Evolutionary conservation across 2,113 vertebrate species (phyloP), one percentile per base, ranked within the genome.

Genomic region (Xyrauchen texanus): DNA sequence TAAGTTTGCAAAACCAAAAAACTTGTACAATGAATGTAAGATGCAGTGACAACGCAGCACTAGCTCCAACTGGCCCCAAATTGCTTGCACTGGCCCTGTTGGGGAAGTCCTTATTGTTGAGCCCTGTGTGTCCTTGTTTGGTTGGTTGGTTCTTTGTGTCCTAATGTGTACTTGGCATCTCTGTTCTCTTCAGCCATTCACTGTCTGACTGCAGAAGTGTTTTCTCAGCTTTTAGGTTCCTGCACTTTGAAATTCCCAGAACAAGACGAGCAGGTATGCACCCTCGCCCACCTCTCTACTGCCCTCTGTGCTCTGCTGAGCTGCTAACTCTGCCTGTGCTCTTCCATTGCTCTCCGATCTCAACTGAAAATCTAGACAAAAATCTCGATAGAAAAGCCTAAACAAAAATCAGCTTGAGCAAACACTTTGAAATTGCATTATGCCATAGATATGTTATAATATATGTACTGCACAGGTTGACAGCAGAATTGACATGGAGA

Each of bases 171-270:
- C 91, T 90, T 64, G 92, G 92, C 91, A 88, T 93, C 88, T 92
- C 89, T 90, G 90, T 91, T 86, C 88, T 93, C 90, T 88, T 84
- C 91, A 91, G 91, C 90, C 89, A 91, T 91, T 93, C 92, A 91
- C 90, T 92, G 89, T 93, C 88, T 93, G 91, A 93, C 88, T 82
- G 88, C 90, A 90, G 90, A 92, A 88, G 89, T 92, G 83, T 91
- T 92, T 92, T 92, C 91, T 90, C 91, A 92, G 91, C 88, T 90
- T 91, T 93, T 92, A 91, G 89, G 90, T 90, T 77, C 90, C 92
- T 89, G 90, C 91, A 90, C 89, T 89, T 91, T 93, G 90, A 92
- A 87, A 92, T 92, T 90, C 85, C 90, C 90, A 88, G 88, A 87
- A 86, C 87, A 82, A 89, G 89, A 89, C 79, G 51, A 87, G 83